Evolutionary conservation across 2,797 vertebrate genomes (phyloP).

Genomic region (Toxotes lorentzi): DNA sequence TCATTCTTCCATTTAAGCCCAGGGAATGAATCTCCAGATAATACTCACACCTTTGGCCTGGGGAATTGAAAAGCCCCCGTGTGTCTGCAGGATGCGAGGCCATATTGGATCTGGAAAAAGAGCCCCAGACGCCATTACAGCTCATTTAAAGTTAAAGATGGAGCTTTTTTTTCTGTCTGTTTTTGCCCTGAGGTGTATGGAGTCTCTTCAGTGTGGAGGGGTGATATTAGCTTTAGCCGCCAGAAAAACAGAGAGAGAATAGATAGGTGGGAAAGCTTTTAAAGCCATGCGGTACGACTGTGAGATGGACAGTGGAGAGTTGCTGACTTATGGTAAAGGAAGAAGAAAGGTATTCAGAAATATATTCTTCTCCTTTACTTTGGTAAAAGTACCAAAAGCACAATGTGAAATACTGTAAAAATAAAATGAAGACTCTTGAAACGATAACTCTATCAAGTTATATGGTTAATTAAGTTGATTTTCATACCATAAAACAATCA

Average conservation of each 20-base stretch:
- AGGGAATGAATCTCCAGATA: constrained; percentile 73
- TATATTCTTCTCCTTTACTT: background rate
- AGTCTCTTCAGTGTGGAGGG: constrained; percentile 34
- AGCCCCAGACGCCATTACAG: constrained; percentile 58
- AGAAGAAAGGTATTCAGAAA: background rate
- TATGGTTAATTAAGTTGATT: too few species aligned
- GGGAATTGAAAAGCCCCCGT: constrained; percentile 59
- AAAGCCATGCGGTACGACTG: background rate
- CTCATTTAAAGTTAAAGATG: constrained; percentile 74
- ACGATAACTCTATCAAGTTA: too few species aligned
- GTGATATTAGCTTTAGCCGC: constrained; percentile 43
- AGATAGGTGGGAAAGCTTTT: constrained; percentile 33
- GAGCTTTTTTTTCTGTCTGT: constrained; percentile 11
- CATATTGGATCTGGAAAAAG: constrained; percentile 58
- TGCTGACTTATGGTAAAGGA: background rate
- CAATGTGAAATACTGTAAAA: background rate
- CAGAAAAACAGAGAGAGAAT: constrained; percentile 12
- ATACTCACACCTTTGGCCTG: constrained; percentile 63
- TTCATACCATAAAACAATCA: too few species aligned
- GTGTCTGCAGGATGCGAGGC: constrained; percentile 49
- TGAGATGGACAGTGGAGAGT: constrained; percentile 5
- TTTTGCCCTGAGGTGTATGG: constrained; percentile 26
- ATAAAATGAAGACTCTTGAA: background rate
- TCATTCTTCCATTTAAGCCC: constrained; percentile 59
- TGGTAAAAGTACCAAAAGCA: background rate